A percentile compares a stretch with the other conserved stretches of the same genome.
Conservation (phyloP, 2,888 invertebrate genomes). For the Cephus rjabovi region DNA sequence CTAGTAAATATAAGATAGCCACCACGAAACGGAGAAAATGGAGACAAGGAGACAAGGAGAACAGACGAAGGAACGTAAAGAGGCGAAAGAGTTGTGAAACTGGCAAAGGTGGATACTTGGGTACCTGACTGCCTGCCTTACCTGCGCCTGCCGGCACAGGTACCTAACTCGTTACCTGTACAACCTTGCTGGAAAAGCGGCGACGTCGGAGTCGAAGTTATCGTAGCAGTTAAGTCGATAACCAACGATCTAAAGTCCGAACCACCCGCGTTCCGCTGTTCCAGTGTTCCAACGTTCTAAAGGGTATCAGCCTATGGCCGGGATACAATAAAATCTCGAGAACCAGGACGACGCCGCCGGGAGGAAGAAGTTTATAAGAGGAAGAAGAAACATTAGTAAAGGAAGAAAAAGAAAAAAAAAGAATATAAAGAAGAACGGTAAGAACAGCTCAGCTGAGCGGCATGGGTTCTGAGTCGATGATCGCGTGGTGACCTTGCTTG, state of each 20-base stretch:
- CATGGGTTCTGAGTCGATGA: too few relatives aligned
- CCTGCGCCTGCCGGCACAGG: background rate
- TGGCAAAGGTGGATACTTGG: too few relatives aligned
- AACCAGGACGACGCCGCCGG: background rate
- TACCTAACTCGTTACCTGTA: too few relatives aligned
- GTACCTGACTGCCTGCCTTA: too few relatives aligned
- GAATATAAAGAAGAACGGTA: conserved; percentile 4
- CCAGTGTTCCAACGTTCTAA: too few relatives aligned
- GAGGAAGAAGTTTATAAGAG: too few relatives aligned
- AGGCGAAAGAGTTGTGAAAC: conserved; percentile 2
- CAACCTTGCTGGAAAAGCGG: conserved; percentile 22
- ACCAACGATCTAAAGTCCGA: conserved; percentile 33
- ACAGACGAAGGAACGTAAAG: background rate
- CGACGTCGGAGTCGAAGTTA: conserved; percentile 32
- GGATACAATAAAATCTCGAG: background rate
- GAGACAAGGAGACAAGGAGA: background rate
- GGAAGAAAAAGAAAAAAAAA: background rate
- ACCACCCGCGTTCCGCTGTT: conserved; percentile 25
- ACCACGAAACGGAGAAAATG: background rate
- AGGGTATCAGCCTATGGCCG: background rate
- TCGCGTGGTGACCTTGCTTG: too few relatives aligned
- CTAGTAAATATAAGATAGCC: too few relatives aligned
- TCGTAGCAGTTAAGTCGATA: conserved; percentile 40
- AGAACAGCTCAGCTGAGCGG: background rate
- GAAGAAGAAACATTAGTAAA: background rate